A percentile compares a stretch with the other conserved stretches of the same genome.
Evolutionary conservation across 1,140 invertebrate species (phyloP).

Genomic region (Cydia fagiglandana): DNA sequence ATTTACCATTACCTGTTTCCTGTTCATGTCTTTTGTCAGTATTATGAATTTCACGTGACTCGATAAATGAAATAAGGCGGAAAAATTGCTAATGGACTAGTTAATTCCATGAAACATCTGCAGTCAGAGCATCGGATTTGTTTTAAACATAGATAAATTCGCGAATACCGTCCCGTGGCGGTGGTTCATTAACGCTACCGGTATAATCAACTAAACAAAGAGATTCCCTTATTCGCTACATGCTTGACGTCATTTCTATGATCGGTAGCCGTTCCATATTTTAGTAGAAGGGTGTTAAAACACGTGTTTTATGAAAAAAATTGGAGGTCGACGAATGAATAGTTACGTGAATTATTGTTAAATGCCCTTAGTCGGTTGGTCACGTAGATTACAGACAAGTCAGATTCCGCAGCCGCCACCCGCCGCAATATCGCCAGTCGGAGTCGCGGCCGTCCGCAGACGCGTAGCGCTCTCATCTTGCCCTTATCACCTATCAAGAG

Average conservation of each 20-base stretch:
- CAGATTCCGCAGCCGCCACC: constrained; percentile 36
- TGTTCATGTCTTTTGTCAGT: constrained; percentile 37
- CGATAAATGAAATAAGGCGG: constrained; percentile 46
- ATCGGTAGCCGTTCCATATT: constrained; percentile 36
- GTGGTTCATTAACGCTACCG: constrained; percentile 41
- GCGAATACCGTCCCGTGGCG: constrained; percentile 34
- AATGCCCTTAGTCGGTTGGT: constrained; percentile 49
- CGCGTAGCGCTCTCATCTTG: constrained; percentile 45
- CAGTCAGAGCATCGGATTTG: not conserved
- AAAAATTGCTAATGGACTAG: constrained; percentile 44
- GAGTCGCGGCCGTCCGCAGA: constrained; percentile 40
- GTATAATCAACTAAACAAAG: constrained; percentile 46
- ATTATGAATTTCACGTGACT: constrained; percentile 53
- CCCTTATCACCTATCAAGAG: constrained; percentile 61
- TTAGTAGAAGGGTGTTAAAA: constrained; percentile 34
- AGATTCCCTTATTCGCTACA: constrained; percentile 35
- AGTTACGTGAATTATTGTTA: constrained; percentile 42
- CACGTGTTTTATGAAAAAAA: constrained; percentile 43
- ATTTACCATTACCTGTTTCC: constrained; percentile 44
- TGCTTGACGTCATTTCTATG: constrained; percentile 35
- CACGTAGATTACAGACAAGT: constrained; percentile 42
- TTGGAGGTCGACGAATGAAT: constrained; percentile 40
- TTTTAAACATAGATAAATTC: not conserved
- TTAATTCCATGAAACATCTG: constrained; percentile 25
- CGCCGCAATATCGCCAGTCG: constrained; percentile 42